Conservation (phyloP, 1,140 invertebrate genomes). For the Drosophila takahashii region DNA sequence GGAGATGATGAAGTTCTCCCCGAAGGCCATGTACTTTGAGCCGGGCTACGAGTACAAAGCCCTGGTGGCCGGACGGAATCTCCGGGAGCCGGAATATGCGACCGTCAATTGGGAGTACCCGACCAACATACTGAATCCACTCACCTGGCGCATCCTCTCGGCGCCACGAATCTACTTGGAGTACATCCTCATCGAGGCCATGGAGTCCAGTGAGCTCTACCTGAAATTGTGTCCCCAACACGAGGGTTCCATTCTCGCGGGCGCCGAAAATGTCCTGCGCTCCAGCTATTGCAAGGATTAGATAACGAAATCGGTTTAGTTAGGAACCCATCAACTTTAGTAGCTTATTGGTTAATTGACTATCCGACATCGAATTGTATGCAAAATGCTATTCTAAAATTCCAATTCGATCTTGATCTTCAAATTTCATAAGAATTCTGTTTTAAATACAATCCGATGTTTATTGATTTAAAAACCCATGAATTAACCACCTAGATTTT, state of each 20-base stretch:
- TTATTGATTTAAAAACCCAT: not conserved
- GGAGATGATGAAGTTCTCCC: conserved; percentile 86
- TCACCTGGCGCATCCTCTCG: conserved; percentile 92
- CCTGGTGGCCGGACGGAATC: conserved; percentile 88
- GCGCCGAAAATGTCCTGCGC: conserved; percentile 86
- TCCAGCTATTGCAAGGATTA: conserved; percentile 85
- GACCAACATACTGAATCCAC: conserved; percentile 91
- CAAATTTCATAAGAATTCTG: too few relatives aligned
- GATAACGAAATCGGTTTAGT: not conserved
- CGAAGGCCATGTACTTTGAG: conserved; percentile 86
- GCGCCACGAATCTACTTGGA: conserved; percentile 90
- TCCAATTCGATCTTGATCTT: too few relatives aligned
- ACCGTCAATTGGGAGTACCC: conserved; percentile 92
- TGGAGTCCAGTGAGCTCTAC: conserved; percentile 86
- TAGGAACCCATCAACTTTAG: not conserved
- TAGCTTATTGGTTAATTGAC: not conserved
- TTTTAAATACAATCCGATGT: too few relatives aligned
- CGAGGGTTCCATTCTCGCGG: conserved; percentile 86
- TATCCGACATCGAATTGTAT: too few relatives aligned
- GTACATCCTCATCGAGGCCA: conserved; percentile 89
- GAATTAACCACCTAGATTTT: not conserved
- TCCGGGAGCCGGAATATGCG: conserved; percentile 88
- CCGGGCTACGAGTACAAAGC: conserved; percentile 90
- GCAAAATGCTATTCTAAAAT: too few relatives aligned
- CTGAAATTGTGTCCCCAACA: conserved; percentile 87